phyloP scores from a whole-genome alignment of 2,113 vertebrate species.

The Rhagologus leucostigma region DNA sequence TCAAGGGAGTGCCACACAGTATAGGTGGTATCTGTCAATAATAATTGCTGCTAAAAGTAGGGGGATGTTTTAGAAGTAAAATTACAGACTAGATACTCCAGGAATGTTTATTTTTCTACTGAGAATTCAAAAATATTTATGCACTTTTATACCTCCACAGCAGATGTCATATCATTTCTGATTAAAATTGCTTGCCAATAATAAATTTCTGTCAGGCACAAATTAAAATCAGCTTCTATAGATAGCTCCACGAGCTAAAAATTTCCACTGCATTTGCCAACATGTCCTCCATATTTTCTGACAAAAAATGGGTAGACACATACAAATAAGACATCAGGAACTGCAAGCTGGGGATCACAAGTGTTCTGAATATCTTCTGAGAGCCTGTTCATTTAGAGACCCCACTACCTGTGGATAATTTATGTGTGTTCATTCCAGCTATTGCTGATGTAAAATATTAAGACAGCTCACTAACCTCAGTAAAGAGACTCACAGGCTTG shows the following conservation, averaged over 20 bases:
- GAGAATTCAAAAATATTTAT: constrained; percentile 32
- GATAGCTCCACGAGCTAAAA: neutral
- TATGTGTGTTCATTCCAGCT: neutral
- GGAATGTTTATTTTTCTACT: neutral
- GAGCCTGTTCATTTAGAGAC: neutral
- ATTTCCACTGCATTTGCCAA: neutral
- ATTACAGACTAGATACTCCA: neutral
- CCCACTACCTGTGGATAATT: constrained; percentile 21
- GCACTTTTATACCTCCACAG: neutral
- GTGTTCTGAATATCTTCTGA: neutral
- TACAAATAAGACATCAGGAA: neutral
- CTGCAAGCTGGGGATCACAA: neutral
- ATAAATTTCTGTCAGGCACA: neutral
- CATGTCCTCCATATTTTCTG: neutral
- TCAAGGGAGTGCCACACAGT: neutral
- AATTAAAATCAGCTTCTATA: neutral
- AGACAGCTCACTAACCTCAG: neutral
- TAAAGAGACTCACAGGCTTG: neutral
- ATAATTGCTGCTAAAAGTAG: neutral
- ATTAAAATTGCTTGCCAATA: constrained; percentile 18
- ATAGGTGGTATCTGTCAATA: neutral
- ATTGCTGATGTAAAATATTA: constrained; percentile 6
- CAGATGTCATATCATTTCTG: neutral
- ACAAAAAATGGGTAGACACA: neutral
- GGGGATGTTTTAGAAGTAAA: neutral